These are phyloP conservation scores for Helicolenus hilgendorfi DNA, from an alignment of 2,797 vertebrate genomes.

Conservation along the genomic window DNA sequence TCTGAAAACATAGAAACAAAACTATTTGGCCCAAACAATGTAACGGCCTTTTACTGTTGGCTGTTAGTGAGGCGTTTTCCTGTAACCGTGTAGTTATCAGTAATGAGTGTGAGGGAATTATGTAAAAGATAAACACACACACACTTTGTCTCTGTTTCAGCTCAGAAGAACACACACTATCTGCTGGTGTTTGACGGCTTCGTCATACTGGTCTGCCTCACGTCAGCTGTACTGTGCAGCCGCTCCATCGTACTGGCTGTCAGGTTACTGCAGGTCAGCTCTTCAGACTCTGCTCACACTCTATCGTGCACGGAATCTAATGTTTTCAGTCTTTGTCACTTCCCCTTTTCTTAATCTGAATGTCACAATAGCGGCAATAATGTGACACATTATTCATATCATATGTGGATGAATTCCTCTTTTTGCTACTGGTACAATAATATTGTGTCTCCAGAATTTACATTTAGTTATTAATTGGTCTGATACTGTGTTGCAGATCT, in stretches of 20 bases:
- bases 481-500: neutral
- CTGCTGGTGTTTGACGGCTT: constrained; percentile 94
- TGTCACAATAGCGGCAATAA: neutral
- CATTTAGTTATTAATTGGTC: neutral
- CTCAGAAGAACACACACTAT: constrained; percentile 95
- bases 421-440: neutral
- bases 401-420: neutral
- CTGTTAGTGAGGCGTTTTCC: constrained; percentile 34
- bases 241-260: constrained; percentile 95
- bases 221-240: constrained; percentile 94
- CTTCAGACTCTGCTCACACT: neutral
- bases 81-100: constrained; percentile 51
- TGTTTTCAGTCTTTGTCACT: neutral
- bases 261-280: constrained; percentile 92
- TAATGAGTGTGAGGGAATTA: constrained; percentile 27
- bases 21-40: neutral
- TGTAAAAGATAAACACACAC: constrained; percentile 50
- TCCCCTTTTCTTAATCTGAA: neutral
- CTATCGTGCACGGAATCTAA: neutral
- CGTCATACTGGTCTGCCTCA: constrained; percentile 94
- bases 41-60: neutral
- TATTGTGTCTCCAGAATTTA: neutral
- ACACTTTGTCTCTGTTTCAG: constrained; percentile 79
- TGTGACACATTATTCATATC: neutral
- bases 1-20: neutral